Evolutionary conservation across 1,140 invertebrate genomes (phyloP).

Genomic region (Drosophila busckii): DNA sequence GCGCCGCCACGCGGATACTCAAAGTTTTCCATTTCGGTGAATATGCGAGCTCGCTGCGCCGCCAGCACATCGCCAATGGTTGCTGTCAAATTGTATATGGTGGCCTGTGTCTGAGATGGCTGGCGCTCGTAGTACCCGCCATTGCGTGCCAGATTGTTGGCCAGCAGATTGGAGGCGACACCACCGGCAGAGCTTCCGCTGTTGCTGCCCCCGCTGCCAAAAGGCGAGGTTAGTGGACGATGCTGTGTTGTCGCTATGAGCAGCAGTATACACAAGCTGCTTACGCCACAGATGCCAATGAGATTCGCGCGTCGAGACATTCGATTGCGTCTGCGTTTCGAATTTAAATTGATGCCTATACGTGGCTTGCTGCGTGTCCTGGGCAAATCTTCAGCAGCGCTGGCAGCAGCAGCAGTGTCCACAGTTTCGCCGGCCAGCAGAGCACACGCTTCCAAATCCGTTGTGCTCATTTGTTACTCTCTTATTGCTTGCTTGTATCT

Average conservation of each 20-base stretch:
- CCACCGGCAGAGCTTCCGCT: constrained; percentile 15
- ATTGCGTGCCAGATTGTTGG: constrained; percentile 36
- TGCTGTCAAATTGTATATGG: constrained; percentile 68
- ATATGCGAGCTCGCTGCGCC: constrained; percentile 80
- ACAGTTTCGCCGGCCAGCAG: constrained; percentile 44
- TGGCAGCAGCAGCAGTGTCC: constrained; percentile 11
- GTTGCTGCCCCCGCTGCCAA: constrained; percentile 33
- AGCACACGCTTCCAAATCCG: constrained; percentile 46
- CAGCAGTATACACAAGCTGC: constrained; percentile 82
- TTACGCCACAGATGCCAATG: constrained; percentile 82
- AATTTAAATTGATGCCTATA: constrained; percentile 58
- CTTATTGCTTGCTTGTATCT: constrained; percentile 3
- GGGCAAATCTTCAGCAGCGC: neutral
- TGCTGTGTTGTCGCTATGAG: constrained; percentile 82
- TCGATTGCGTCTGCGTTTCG: constrained; percentile 63
- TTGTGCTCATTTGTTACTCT: constrained; percentile 49
- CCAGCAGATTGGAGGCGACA: constrained; percentile 45
- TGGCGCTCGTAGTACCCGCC: constrained; percentile 35
- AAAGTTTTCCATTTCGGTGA: constrained; percentile 82
- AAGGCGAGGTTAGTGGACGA: constrained; percentile 80
- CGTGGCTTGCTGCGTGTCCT: constrained; percentile 74
- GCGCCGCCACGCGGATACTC: constrained; percentile 82
- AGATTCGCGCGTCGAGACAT: constrained; percentile 82
- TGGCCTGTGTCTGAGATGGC: constrained; percentile 48
- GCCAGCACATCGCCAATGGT: constrained; percentile 81